Evolutionary conservation across 2,113 vertebrate genomes (phyloP), one percentile per base, ranked within the genome.

Genomic region (Tenebrosternarchus preto): DNA sequence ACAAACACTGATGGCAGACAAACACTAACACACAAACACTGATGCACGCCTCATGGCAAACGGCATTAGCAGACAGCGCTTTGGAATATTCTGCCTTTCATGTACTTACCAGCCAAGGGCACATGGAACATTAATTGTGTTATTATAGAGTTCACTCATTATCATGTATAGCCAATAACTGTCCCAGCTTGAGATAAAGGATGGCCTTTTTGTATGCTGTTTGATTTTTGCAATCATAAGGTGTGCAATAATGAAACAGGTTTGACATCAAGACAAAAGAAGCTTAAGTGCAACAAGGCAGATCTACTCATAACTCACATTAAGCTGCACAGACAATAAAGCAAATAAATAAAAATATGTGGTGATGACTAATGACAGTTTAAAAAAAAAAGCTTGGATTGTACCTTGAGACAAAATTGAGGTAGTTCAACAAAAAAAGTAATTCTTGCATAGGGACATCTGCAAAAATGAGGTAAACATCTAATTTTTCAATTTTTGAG

Each of bases 11-110:
- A 15, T 57, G 20, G 74, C 69, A 83, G 64, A 82, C 64, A n/a
- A n/a, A n/a, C n/a, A n/a, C n/a, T 57, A 73, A 53, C 69, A 53
- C 50, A 82, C 81, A 85, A 71, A 80, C 77, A 77, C 57, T 70
- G 25, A 81, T 60, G 83, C 64, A 74, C 17, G 57, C 60, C 76
- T 78, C 76, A 88, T 84, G 82, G 76, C 80, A 87, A 86, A 72
- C 71, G 20, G 33, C 60, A 66, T 79, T 77, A 66, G 67, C 67
- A 80, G 73, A 78, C 71, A 59, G 20, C 46, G 27, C 46, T 72
- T 76, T 81, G 80, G 81, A 87, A 83, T 84, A 76, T 76, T 64
- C 31, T 76, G 22, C 70, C 73, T 83, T 50, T 85, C 76, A 46
- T 75, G 67, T 69, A 83, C 77, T 73, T 75, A 72, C 60, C 72